Conservation (phyloP, 2,113 vertebrate genomes). For the Trogon melanurus region DNA sequence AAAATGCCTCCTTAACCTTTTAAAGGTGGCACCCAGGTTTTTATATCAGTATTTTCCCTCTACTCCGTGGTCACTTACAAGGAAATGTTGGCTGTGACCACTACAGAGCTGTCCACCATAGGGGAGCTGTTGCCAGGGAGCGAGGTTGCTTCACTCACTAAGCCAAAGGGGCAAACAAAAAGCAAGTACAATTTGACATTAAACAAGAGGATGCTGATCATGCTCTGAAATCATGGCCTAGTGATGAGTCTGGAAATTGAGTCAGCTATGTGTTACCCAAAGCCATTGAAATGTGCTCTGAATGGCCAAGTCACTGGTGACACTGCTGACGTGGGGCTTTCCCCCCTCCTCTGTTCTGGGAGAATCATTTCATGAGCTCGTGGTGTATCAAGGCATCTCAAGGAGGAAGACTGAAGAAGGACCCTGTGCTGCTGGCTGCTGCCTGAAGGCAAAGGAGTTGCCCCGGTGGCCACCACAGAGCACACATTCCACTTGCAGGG, state of each 20-base stretch:
- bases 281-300: background rate
- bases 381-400: background rate
- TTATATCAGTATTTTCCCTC: background rate
- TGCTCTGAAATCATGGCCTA: background rate
- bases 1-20: constrained; percentile 2
- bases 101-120: background rate
- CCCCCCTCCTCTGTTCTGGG: background rate
- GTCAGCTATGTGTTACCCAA: background rate
- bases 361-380: background rate
- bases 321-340: background rate
- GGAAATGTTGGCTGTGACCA: background rate
- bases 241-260: background rate
- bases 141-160: background rate
- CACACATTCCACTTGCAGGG: background rate
- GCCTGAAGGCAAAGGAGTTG: background rate
- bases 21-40: background rate
- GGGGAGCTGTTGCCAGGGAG: background rate
- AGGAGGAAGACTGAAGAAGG: background rate
- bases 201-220: background rate
- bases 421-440: background rate
- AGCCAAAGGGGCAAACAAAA: background rate
- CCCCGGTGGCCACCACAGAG: background rate
- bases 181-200: background rate
- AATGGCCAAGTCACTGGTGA: background rate
- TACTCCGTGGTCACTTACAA: background rate